These are phyloP conservation scores for Hydropsyche betteni DNA, from an alignment of 2,888 invertebrate species.

Conservation along the genomic window DNA sequence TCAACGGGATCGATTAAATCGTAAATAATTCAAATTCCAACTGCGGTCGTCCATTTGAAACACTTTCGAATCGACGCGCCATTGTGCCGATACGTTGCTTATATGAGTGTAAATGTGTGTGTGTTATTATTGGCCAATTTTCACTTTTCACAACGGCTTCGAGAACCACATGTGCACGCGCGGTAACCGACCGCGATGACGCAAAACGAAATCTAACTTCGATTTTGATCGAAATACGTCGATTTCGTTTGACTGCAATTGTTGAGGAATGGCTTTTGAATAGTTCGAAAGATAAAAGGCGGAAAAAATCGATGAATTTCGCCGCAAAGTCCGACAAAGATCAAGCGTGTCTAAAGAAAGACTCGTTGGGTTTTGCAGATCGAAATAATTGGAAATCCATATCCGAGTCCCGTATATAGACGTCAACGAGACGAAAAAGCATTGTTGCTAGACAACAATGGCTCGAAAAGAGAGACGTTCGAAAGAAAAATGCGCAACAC, in stretches of 20 bases:
- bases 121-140: conserved; percentile 32
- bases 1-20: conserved; percentile 30
- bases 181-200: conserved; percentile 18
- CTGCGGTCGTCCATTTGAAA: conserved; percentile 35
- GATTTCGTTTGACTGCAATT: too few species aligned
- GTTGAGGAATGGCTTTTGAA: too few species aligned
- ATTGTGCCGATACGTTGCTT: background rate
- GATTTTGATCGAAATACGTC: conserved; percentile 14
- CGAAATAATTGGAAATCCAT: conserved; percentile 16
- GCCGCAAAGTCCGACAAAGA: too few species aligned
- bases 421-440: conserved; percentile 1
- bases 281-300: too few species aligned
- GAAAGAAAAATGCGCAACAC: conserved; percentile 27
- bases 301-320: too few species aligned
- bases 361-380: background rate
- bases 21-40: conserved; percentile 39
- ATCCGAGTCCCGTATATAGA: conserved; percentile 4
- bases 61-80: conserved; percentile 35
- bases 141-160: conserved; percentile 38
- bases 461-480: background rate
- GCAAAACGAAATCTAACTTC: conserved; percentile 29
- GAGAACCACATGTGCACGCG: conserved; percentile 29
- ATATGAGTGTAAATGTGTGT: background rate
- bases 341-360: background rate
- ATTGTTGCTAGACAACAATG: conserved; percentile 34